These are phyloP conservation scores for Sicus ferrugineus DNA, from an alignment of 2,888 invertebrate species.

Conservation along the genomic window DNA sequence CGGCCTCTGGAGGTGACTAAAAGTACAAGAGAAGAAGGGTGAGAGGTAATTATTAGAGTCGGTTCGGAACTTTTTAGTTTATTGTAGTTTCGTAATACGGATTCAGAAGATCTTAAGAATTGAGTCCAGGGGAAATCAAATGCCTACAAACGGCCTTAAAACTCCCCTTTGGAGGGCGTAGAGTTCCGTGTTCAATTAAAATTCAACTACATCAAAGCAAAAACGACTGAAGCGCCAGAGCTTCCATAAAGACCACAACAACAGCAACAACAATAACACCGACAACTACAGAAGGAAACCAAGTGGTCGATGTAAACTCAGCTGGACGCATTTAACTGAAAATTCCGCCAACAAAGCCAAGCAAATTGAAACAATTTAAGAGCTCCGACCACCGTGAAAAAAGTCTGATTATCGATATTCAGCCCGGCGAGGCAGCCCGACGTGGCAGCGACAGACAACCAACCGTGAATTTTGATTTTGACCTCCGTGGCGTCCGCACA, in stretches of 20 bases:
- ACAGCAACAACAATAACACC: conserved; percentile 24
- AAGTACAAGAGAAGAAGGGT: background rate
- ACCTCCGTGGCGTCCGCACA: conserved; percentile 31
- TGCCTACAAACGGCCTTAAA: background rate
- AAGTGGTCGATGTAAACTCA: conserved; percentile 47
- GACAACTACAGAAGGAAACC: conserved; percentile 26
- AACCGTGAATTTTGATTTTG: conserved; percentile 63
- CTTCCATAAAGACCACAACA: background rate
- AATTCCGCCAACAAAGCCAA: conserved; percentile 39
- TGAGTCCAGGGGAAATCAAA: background rate
- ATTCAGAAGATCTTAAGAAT: conserved; percentile 38
- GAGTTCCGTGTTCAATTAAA: conserved; percentile 58
- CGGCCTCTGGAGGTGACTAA: background rate
- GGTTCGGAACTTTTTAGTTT: background rate
- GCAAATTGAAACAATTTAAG: conserved; percentile 58
- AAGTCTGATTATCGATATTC: conserved; percentile 10
- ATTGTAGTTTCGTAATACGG: background rate
- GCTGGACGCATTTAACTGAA: conserved; percentile 45
- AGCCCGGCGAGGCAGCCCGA: background rate
- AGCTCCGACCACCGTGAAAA: conserved; percentile 39
- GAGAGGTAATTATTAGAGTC: background rate
- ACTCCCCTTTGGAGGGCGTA: conserved; percentile 48
- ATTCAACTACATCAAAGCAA: conserved; percentile 59
- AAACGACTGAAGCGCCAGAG: conserved; percentile 38
- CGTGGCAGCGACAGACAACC: background rate